Evolutionary conservation across 2,113 vertebrate genomes (phyloP), one percentile per base, ranked within the genome.

Genomic region (Acinonyx jubatus): DNA sequence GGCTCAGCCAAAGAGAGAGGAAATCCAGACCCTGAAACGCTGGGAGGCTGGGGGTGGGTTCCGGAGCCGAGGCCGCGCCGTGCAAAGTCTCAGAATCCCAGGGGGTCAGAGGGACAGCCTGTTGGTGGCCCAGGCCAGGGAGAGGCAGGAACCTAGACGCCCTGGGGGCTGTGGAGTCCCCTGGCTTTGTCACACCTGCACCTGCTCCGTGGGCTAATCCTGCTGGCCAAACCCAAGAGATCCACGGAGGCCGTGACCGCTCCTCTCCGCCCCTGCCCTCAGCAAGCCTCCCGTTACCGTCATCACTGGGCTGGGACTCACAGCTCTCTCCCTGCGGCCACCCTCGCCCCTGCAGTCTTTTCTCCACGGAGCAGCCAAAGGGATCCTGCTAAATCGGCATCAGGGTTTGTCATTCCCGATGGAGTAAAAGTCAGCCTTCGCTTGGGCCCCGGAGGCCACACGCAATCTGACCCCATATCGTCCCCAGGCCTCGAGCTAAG

Each of bases 211-310:
- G 10, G 0, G 27, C 1, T 1, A 1, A 21, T 21, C 65, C 50
- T 23, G 36, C 18, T 4, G 33, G 50, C 50, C 41, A 19, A 7
- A 52, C n/a, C 25, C 27, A 5, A 57, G 33, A 71, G 23, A 25
- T 4, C 29, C 14, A 0, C 1, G 0, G 21, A n/a, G 65, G 6
- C 19, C 8, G 6, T 15, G 76, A 48, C n/a, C 16, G 1, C 41
- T 21, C 15, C 69, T 23, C n/a, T 31, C 52, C 10, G 18, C 69
- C 25, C 0, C 61, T 48, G 12, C 87, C 33, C 25, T 45, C 33
- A 2, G 13, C 10, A 9, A 41, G 27, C 3, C 10, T n/a, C 41
- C 29, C 0, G 8, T 5, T 5, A 10, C 36, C 57, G 0, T 18
- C 14, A 4, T 55, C 63, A 8, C 4, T 31, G 12, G 12, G 23